Evolutionary conservation across 2,113 vertebrate species (phyloP).

Genomic region (Girardinichthys multiradiatus): DNA sequence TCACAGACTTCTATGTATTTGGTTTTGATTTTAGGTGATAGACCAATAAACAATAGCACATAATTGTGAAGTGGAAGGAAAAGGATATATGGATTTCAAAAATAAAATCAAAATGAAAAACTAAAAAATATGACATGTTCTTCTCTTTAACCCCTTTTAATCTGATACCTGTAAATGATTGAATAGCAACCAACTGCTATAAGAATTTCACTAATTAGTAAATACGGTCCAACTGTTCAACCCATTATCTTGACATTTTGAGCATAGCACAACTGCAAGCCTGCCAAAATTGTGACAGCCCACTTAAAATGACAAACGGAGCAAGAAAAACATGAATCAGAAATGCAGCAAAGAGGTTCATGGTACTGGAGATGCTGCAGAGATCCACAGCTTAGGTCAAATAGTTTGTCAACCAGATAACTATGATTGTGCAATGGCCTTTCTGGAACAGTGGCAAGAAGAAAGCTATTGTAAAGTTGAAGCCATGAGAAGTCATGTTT

Average conservation of each 20-base stretch:
- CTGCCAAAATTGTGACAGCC: neutral
- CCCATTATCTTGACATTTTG: neutral
- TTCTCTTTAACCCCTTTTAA: neutral
- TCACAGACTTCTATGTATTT: too few relatives aligned
- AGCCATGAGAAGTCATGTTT: too few relatives aligned
- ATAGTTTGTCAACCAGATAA: neutral
- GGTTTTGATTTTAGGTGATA: too few relatives aligned
- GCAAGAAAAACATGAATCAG: neutral
- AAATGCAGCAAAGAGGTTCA: neutral
- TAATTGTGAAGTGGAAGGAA: too few relatives aligned
- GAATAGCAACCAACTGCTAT: neutral
- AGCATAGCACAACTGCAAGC: neutral
- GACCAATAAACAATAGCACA: too few relatives aligned
- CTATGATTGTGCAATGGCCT: neutral
- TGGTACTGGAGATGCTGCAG: neutral
- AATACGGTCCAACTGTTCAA: neutral
- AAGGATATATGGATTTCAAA: too few relatives aligned
- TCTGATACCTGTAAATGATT: neutral
- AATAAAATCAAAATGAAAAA: too few relatives aligned
- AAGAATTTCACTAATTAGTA: neutral
- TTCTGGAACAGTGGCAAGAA: neutral
- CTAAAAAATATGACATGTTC: too few relatives aligned
- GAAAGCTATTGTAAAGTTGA: too few relatives aligned
- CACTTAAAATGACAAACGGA: neutral
- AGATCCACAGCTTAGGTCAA: neutral